phyloP scores from a whole-genome alignment of 2,797 vertebrate species.

The Notamacropus eugenii region DNA sequence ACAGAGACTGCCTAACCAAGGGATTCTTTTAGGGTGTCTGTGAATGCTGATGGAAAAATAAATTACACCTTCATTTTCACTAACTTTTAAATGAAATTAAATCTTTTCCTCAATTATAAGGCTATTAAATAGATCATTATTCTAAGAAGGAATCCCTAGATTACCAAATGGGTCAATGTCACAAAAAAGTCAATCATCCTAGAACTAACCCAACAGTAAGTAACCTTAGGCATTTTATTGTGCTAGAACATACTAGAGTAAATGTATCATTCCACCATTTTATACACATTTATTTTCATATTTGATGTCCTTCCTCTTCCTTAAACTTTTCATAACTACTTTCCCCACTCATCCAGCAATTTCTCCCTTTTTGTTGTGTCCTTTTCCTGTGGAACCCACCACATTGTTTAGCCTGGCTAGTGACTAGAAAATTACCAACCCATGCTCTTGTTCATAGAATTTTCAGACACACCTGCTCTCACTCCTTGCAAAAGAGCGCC shows the following conservation, averaged over 20 bases:
- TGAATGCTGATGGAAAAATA: neutral
- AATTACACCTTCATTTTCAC: neutral
- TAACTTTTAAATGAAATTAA: neutral
- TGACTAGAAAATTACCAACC: slow-evolving; percentile 40
- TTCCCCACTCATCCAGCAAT: neutral
- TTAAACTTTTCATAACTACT: neutral
- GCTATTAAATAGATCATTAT: neutral
- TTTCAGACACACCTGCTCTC: slow-evolving; percentile 62
- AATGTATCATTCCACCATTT: neutral
- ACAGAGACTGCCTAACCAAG: neutral
- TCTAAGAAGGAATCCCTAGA: neutral
- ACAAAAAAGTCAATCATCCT: neutral
- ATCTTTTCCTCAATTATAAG: neutral
- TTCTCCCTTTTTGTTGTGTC: neutral
- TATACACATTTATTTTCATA: neutral
- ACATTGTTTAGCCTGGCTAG: slow-evolving; percentile 52
- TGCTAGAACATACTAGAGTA: neutral
- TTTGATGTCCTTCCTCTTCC: neutral
- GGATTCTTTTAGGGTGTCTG: neutral
- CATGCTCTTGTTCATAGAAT: slow-evolving; percentile 55
- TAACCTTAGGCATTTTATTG: neutral
- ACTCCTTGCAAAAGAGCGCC: slow-evolving; percentile 55
- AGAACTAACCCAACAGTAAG: neutral
- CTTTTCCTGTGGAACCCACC: neutral
- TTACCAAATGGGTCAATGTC: neutral